Conservation (phyloP, 1,140 invertebrate genomes). For the Drosophila cardini region DNA sequence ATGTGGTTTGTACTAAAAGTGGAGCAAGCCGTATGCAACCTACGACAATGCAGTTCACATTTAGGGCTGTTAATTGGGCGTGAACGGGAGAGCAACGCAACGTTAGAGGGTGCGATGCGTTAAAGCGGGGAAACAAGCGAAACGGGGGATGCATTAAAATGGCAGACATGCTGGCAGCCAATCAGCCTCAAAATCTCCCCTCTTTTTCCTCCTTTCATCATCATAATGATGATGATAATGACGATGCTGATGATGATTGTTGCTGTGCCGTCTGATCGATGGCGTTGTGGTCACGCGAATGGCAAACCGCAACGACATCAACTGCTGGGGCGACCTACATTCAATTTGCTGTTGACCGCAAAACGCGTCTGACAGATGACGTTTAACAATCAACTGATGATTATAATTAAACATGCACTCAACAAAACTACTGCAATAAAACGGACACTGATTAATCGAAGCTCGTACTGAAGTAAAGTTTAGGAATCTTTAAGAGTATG, state of each 20-base stretch:
- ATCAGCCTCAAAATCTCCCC: conserved; percentile 35
- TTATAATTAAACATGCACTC: too few species aligned
- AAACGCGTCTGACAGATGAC: conserved; percentile 78
- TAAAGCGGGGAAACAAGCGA: not conserved
- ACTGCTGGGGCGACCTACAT: conserved; percentile 68
- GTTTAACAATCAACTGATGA: conserved; percentile 50
- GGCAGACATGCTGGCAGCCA: conserved; percentile 73
- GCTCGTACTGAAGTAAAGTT: too few species aligned
- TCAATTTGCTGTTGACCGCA: conserved; percentile 78
- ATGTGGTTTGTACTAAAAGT: conserved; percentile 13
- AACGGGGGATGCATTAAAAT: conserved; percentile 25
- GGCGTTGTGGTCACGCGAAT: conserved; percentile 74
- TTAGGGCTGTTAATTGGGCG: conserved; percentile 42
- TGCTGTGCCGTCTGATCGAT: conserved; percentile 68
- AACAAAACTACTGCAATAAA: too few species aligned
- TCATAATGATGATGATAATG: not conserved
- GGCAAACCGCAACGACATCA: conserved; percentile 44
- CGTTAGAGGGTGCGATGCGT: not conserved
- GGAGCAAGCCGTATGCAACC: conserved; percentile 26
- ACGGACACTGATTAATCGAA: too few species aligned
- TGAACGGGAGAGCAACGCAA: conserved; percentile 23
- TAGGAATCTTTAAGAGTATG: too few species aligned
- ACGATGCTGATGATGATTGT: conserved; percentile 16
- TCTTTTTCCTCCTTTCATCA: not conserved
- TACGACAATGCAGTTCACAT: conserved; percentile 24